Evolutionary conservation across 2,888 invertebrate genomes (phyloP).

Genomic region (Thymelicus acteon): DNA sequence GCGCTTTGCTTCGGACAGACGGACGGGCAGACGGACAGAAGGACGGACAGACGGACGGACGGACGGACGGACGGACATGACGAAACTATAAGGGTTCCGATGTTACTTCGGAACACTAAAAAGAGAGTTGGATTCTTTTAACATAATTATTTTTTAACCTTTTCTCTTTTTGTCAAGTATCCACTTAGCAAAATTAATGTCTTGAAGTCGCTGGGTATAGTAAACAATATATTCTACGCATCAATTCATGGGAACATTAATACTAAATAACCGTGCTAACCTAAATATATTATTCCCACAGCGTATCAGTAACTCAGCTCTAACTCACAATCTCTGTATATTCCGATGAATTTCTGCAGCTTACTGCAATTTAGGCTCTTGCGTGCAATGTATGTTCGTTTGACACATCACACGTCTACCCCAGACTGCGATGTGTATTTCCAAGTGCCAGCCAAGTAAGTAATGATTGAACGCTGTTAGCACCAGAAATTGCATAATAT

Average conservation of each 20-base stretch:
- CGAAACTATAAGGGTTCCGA: no score
- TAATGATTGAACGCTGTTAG: slow-evolving; percentile 30
- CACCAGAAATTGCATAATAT: slow-evolving; percentile 14
- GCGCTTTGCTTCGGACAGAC: no score
- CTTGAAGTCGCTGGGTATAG: background rate
- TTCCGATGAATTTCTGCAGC: slow-evolving; percentile 28
- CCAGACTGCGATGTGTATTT: slow-evolving; percentile 37
- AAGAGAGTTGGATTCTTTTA: no score
- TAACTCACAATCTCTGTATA: slow-evolving; percentile 26
- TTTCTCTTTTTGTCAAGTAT: no score
- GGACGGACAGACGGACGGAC: no score
- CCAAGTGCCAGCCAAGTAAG: slow-evolving; percentile 27
- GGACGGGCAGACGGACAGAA: no score
- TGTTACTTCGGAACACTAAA: no score
- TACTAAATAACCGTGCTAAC: background rate
- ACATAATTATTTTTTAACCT: no score
- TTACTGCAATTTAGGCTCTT: slow-evolving; percentile 30
- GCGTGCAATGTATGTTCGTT: slow-evolving; percentile 25
- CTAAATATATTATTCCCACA: slow-evolving; percentile 22
- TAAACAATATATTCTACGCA: background rate
- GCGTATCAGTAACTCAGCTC: slow-evolving; percentile 13
- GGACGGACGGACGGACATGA: no score
- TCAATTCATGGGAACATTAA: background rate
- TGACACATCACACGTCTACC: slow-evolving; percentile 33
- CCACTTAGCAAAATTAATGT: no score